Conservation (phyloP, 30 jellyfish, hydroid and myxozoan species). For the Aurelia sp. region DNA sequence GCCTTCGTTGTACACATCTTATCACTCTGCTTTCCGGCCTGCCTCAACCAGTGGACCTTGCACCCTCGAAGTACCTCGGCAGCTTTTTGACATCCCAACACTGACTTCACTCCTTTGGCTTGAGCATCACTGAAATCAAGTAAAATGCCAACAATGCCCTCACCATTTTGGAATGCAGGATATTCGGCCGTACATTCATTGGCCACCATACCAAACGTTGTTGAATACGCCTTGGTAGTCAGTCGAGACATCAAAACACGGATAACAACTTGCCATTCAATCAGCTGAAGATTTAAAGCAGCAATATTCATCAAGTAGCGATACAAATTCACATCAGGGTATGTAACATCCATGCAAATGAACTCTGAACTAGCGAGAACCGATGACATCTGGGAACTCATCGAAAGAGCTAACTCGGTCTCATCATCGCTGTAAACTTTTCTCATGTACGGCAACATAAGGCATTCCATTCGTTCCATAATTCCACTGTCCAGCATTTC, state of each 20-base stretch:
- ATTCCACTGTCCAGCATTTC: too few species aligned
- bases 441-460: too few species aligned
- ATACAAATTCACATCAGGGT: too few species aligned
- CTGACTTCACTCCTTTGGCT: neutral
- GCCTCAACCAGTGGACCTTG: slow-evolving; percentile 1
- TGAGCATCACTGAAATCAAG: neutral
- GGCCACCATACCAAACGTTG: neutral
- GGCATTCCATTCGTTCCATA: too few species aligned
- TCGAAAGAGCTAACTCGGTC: too few species aligned
- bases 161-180: neutral
- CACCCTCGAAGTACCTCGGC: neutral
- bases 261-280: too few species aligned
- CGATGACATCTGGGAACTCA: too few species aligned
- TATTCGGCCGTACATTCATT: neutral
- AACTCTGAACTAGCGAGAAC: too few species aligned
- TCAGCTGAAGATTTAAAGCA: too few species aligned
- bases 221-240: neutral
- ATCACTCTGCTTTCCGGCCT: slow-evolving; percentile 1
- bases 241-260: slow-evolving; percentile 5
- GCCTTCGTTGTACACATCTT: neutral
- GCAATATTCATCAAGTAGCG: too few species aligned
- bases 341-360: too few species aligned
- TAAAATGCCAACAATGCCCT: neutral
- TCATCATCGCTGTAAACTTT: too few species aligned
- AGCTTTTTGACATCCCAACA: slow-evolving; percentile 6